A percentile compares a stretch with the other conserved stretches of the same genome.
Conservation (phyloP, 2,797 vertebrate genomes). For the Heliangelus exortis region DNA sequence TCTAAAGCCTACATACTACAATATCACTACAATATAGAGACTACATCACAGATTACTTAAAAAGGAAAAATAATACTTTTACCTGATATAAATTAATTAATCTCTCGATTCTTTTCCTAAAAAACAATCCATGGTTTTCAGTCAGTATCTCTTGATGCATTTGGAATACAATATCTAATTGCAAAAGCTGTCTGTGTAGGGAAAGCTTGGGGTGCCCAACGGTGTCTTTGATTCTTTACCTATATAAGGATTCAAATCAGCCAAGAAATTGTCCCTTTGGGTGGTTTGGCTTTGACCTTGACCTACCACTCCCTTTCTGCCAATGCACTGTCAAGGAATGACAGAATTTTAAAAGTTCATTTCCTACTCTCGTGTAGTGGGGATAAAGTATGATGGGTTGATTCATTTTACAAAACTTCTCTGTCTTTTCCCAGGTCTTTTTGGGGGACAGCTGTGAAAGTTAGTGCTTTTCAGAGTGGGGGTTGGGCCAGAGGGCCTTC, state of each 20-base stretch:
- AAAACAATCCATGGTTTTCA: neutral
- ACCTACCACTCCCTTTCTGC: neutral
- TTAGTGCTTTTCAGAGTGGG: neutral
- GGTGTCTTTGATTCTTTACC: neutral
- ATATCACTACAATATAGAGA: neutral
- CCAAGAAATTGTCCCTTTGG: neutral
- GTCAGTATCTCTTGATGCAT: neutral
- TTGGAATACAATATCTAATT: neutral
- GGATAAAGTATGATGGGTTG: neutral
- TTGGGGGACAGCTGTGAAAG: neutral
- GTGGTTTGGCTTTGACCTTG: neutral
- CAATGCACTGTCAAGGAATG: neutral
- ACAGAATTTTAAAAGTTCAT: neutral
- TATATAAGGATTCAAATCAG: neutral
- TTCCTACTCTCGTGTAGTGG: neutral
- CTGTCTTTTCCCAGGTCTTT: neutral
- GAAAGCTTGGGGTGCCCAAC: fast-evolving
- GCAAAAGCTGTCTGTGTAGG: neutral
- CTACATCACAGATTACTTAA: neutral
- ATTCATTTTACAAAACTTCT: neutral
- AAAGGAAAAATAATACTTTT: neutral
- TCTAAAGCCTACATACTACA: neutral
- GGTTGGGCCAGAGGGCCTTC: neutral
- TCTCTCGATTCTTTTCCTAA: neutral
- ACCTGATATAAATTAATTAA: neutral